These are phyloP conservation scores for Deilephila porcellus DNA, from an alignment of 2,888 invertebrate genomes.

Conservation along the genomic window DNA sequence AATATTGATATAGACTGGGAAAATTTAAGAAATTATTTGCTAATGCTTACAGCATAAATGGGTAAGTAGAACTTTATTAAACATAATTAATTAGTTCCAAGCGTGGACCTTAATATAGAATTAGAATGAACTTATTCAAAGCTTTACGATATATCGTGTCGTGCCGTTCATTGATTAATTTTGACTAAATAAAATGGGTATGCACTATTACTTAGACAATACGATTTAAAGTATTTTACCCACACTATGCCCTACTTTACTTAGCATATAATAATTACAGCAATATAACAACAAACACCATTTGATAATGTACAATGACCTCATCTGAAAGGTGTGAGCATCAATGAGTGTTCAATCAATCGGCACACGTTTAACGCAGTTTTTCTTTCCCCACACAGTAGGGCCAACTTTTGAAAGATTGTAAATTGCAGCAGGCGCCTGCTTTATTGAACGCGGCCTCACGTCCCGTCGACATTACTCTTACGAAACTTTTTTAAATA, in stretches of 20 bases:
- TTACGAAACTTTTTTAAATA: constrained; percentile 48
- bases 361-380: constrained; percentile 14
- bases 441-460: constrained; percentile 60
- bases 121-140: constrained; percentile 6
- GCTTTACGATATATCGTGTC: constrained; percentile 27
- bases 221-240: too few species aligned
- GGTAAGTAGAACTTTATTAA: constrained; percentile 53
- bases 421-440: constrained; percentile 73
- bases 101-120: constrained; percentile 26
- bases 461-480: constrained; percentile 47
- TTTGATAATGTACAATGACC: background rate
- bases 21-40: constrained; percentile 24
- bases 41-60: background rate
- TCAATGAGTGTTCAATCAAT: constrained; percentile 8
- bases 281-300: background rate
- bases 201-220: too few species aligned
- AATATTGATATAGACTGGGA: background rate
- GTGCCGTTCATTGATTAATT: background rate
- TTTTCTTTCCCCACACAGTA: constrained; percentile 37
- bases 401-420: constrained; percentile 69
- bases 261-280: too few species aligned
- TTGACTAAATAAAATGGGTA: too few species aligned
- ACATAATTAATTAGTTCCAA: constrained; percentile 55
- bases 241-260: too few species aligned
- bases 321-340: background rate